Base-by-base conservation (phyloP, 2,888 invertebrate species). In the Meteorus colon region DNA sequence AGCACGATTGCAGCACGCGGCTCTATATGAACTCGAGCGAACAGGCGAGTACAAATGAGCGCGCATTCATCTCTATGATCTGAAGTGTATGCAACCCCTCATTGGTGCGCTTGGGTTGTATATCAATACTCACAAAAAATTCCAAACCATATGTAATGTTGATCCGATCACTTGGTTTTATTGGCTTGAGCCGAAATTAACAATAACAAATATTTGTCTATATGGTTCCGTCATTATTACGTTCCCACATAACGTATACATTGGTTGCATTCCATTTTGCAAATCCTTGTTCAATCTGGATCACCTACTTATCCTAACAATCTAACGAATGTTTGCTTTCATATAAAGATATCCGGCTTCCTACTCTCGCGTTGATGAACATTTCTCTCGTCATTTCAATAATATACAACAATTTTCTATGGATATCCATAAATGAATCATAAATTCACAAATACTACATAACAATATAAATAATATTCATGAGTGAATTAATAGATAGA, bases 1-100 rank as follows among this genome's bases (percentile, higher is more conserved):
- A 69, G 65, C 51, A 73, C 72, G 63, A 76, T 76, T 69, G 29
- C 63, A 37, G 29, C 37, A 67, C n/a, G 68, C 55, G 45, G 19
- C 31, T 19, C 65, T 29, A 27, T 27, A 37, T 10, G 48, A 51
- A 51, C 27, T 41, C 19, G 59, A 24, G 45, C 45, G 29, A 45
- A 10, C 45, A n/a, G 6, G 19, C 12, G 10, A 16, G 19, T 34
- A 14, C 41, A 12, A 31, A 48, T 24, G 8, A n/a, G 10, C 37
- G 24, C 29, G 48, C 31, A 19, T 59, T 51, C 16, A 29, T 34
- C 24, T 62, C 37, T 27, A 37, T 65, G 27, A 65, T 63, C 60
- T 65, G 24, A 67, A 62, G 66, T 73, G 76, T 76, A 51, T 66
- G 67, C 45, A 29, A 45, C 19, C 48, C 37, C 68, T 41, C 24